Base-by-base conservation (phyloP, 2,888 invertebrate species). In the Eulithis testata region DNA sequence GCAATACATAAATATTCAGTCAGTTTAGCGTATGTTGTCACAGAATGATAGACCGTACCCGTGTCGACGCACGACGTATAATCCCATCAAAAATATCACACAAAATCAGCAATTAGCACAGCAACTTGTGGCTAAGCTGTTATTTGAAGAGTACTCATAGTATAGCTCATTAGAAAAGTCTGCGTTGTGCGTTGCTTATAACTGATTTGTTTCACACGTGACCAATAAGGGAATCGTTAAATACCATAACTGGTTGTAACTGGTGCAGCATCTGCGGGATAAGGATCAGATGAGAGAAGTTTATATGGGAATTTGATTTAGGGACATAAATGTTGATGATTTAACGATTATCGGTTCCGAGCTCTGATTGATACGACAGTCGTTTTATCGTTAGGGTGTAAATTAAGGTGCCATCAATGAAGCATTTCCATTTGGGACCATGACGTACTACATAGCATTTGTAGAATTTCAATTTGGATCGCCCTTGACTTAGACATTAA, bases 301-400 rank as follows among this genome's bases (percentile, higher is more conserved):
- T 66, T 58, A n/a, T 62, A 61, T 60, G 61, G 58, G 53, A 44
- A 27, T 53, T 54, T 61, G 54, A 66, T 58, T 61, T 49, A 54
- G 58, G 31, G 43, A 27, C 14, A 51, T 56, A 52, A 55, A 11
- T 51, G 49, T 47, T 51, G 65, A 60, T 65, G 45, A 56, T 27
- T 65, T 56, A 51, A 60, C 52, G 55, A 60, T 27, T 43, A 7
- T 7, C 21, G 14, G n/a, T 27, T 12, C 14, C 11, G n/a, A 27
- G 14, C 21, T 12, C 11, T 49, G 49, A 21, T 14, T 49, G 21
- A 49, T 21, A 49, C 54, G 44, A 55, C 27, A 44, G 43, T 2
- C 11, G n/a, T 11, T 40, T 9, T 40, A 9, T 9, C 40, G 5
- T 40, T 8, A 40, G 9, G 40, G 21, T 49, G 21, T 49, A 11